Evolutionary conservation across 2,797 vertebrate genomes (phyloP).

Genomic region (Danio jaintianensis): DNA sequence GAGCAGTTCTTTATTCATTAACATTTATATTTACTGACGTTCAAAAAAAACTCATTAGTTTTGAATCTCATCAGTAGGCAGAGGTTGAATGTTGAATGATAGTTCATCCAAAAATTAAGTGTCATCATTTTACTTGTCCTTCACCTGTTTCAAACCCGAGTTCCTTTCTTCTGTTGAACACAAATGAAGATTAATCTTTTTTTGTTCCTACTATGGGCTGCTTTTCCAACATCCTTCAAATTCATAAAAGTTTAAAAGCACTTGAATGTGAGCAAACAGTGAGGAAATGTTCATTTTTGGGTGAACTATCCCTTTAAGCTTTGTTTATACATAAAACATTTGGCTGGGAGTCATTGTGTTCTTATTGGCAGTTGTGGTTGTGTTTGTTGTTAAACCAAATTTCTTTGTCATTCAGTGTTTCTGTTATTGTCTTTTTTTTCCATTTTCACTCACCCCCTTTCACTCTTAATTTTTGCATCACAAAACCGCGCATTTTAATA

Average conservation of each 20-base stretch:
- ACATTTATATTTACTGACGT: neutral
- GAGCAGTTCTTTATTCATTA: neutral
- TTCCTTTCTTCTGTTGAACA: too few species aligned
- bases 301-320: neutral
- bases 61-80: neutral
- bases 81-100: neutral
- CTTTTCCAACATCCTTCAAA: too few species aligned
- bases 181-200: too few species aligned
- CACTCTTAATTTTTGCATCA: neutral
- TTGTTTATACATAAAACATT: constrained; percentile 41
- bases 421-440: neutral
- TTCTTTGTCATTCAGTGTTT: constrained; percentile 20
- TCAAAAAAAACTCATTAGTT: neutral
- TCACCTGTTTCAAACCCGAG: too few species aligned
- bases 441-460: neutral
- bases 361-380: neutral
- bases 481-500: neutral
- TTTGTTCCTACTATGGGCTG: too few species aligned
- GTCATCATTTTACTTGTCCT: too few species aligned
- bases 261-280: too few species aligned
- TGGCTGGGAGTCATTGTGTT: neutral
- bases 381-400: constrained; percentile 40
- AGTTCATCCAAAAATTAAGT: too few species aligned
- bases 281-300: too few species aligned
- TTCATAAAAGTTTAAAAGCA: too few species aligned